A percentile compares a stretch with the other conserved stretches of the same genome.
phyloP scores from a whole-genome alignment of 2,113 vertebrate genomes.

The Parus major region DNA sequence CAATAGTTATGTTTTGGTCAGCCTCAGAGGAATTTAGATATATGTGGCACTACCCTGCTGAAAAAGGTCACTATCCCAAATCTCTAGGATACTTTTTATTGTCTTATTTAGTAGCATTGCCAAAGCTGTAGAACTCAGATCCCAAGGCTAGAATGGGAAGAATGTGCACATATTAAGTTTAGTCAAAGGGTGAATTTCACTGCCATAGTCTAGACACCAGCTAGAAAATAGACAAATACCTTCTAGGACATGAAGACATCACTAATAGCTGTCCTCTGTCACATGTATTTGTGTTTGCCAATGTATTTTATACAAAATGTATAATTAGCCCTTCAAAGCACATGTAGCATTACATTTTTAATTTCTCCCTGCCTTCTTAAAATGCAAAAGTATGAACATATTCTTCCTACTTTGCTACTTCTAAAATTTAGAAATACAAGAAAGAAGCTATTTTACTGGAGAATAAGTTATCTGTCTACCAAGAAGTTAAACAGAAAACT shows the following conservation, averaged over 20 bases:
- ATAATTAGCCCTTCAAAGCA: neutral
- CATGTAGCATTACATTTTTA: neutral
- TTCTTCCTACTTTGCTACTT: neutral
- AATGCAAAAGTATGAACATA: neutral
- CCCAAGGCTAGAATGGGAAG: neutral
- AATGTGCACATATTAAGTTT: neutral
- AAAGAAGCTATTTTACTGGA: neutral
- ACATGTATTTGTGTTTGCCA: neutral
- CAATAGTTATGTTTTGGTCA: neutral
- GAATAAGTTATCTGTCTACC: neutral
- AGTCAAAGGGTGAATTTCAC: neutral
- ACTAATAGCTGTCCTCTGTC: neutral
- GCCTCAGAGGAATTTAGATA: neutral
- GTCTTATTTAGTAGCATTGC: neutral
- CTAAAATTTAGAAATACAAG: neutral
- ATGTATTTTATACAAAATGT: neutral
- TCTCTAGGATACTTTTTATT: neutral
- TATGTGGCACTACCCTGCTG: neutral
- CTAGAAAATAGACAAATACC: neutral
- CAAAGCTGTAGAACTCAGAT: neutral
- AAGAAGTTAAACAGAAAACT: neutral
- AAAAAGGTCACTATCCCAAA: neutral
- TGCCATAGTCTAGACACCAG: neutral
- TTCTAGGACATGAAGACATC: neutral
- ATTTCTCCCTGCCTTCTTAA: neutral